Base-by-base conservation (phyloP, 2,888 invertebrate genomes). In the Leucozona laternaria region DNA sequence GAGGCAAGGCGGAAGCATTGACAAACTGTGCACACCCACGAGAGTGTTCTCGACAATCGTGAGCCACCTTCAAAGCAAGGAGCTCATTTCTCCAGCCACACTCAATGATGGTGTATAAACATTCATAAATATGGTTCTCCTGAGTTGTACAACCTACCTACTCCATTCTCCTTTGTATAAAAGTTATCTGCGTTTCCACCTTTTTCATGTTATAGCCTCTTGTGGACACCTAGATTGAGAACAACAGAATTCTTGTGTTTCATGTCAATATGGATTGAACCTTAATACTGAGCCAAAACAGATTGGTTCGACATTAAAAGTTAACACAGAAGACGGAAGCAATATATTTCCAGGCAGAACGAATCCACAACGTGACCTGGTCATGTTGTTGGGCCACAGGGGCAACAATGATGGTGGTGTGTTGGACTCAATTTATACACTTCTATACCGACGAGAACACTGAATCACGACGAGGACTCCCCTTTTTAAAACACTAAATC, bases 201-300 rank as follows among this genome's bases (percentile, higher is more conserved):
- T 80, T 77, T 85, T 77, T 68, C 76, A 58, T 85, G 84, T 77
- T 77, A 15, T 4, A 53, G 76, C 55, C 68, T 60, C 72, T 80
- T 72, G 77, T 58, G 37, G 79, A 45, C 76, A 79, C 76, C 76
- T 64, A 72, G 79, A 76, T 58, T 66, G 31, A 50, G 40, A 53
- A 66, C 64, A 64, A 48, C 64, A 28, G 20, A 43, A 48, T 34
- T n/a, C 15, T 53, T 17, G 50, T 28, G 50, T 25, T 50, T 72
- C 64, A 37, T 57, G 70, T 71, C 82, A 78, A 71, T 78, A 37
- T 72, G 73, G 66, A 48, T 34, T 28, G 37, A 75, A 31, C 34
- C 25, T 66, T 43, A 64, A 4, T 10, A 53, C 13, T 5, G 17
- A n/a, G 71, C 53, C 78, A 13, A 20, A 55, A 43, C 53, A 57